Evolutionary conservation across 2,888 invertebrate genomes (phyloP).

Genomic region (Papilio protenor): DNA sequence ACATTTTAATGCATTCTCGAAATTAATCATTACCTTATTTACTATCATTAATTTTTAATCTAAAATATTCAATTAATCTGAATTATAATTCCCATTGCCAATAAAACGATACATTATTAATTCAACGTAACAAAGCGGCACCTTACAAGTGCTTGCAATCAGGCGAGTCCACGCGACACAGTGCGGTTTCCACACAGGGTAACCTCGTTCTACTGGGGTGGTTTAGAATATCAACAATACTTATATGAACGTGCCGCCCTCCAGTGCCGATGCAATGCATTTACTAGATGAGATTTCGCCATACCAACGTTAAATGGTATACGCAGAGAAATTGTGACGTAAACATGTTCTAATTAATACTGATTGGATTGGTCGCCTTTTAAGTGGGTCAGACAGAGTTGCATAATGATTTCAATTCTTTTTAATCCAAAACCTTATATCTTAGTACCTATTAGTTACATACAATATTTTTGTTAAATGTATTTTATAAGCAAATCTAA

Average conservation of each 20-base stretch:
- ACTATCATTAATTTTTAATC: too few species aligned
- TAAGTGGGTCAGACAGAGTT: not conserved
- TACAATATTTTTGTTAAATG: too few species aligned
- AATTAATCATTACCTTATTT: too few species aligned
- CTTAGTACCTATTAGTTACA: too few species aligned
- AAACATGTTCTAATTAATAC: conserved; percentile 53
- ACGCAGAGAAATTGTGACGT: conserved; percentile 56
- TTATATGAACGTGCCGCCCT: conserved; percentile 66
- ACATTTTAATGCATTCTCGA: too few species aligned
- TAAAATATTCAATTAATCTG: too few species aligned
- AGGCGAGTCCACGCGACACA: conserved; percentile 71
- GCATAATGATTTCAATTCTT: not conserved
- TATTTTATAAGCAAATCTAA: not conserved
- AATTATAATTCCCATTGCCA: too few species aligned
- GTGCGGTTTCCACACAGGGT: conserved; percentile 72
- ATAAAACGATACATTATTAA: conserved; percentile 5
- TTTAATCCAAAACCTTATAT: not conserved
- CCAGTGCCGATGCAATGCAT: conserved; percentile 66
- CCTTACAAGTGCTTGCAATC: conserved; percentile 70
- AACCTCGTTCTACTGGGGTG: conserved; percentile 61
- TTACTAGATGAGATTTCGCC: conserved; percentile 77
- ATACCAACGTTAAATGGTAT: conserved; percentile 67
- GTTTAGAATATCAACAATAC: conserved; percentile 80
- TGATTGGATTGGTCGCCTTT: conserved; percentile 28
- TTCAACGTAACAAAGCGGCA: conserved; percentile 57